phyloP scores from a whole-genome alignment of 2,888 invertebrate species.

The Augiades crinisus region DNA sequence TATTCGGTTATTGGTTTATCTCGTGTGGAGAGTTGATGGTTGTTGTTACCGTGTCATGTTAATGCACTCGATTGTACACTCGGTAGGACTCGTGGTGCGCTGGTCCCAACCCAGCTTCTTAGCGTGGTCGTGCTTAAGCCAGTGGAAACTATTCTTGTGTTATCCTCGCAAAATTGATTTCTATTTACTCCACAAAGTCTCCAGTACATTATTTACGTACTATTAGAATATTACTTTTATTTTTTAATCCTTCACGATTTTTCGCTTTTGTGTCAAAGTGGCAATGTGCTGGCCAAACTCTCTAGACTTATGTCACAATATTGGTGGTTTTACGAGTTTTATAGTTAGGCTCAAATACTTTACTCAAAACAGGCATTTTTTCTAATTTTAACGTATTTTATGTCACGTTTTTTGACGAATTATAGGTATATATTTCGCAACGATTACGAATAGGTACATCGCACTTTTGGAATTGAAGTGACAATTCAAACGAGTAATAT shows the following conservation, averaged over 20 bases:
- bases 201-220: conserved; percentile 45
- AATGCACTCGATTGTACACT: conserved; percentile 10
- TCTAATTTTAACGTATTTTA: background rate
- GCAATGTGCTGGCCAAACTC: conserved; percentile 31
- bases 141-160: conserved; percentile 28
- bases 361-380: conserved; percentile 12
- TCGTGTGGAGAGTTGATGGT: background rate
- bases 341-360: conserved; percentile 22
- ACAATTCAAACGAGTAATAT: background rate
- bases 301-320: conserved; percentile 29
- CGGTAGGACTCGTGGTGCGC: conserved; percentile 16
- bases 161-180: conserved; percentile 58
- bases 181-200: conserved; percentile 56
- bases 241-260: conserved; percentile 31
- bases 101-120: conserved; percentile 42
- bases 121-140: conserved; percentile 33
- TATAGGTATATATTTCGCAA: background rate
- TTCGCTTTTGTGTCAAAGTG: conserved; percentile 38
- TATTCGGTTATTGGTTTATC: background rate
- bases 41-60: conserved; percentile 5
- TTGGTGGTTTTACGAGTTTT: conserved; percentile 15
- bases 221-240: conserved; percentile 28
- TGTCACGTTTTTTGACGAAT: background rate
- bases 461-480: background rate
- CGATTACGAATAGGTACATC: background rate